A percentile compares a stretch with the other conserved stretches of the same genome.
phyloP scores from a whole-genome alignment of 2,113 vertebrate species.

The Hippolais icterina region DNA sequence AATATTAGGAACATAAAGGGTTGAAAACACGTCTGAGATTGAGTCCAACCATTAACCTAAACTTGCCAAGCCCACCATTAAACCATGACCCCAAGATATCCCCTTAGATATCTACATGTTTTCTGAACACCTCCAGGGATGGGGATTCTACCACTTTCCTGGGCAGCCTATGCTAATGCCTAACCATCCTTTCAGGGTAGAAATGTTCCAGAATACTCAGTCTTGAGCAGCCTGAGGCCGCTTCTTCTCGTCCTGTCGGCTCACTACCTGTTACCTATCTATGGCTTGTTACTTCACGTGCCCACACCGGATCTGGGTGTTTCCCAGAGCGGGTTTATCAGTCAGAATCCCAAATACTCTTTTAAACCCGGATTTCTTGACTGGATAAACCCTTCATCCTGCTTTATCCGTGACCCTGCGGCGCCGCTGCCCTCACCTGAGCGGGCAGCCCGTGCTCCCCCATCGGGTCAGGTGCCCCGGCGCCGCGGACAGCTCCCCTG shows the following conservation, averaged over 20 bases:
- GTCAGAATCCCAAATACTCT: not conserved
- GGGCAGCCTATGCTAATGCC: not conserved
- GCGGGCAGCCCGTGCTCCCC: not conserved
- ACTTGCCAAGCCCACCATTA: not conserved
- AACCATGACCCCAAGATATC: not conserved
- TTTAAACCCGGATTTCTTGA: not conserved
- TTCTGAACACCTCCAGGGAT: not conserved
- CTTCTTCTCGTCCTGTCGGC: too few relatives aligned
- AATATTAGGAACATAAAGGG: not conserved
- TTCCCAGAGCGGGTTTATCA: accelerated
- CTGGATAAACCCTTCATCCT: accelerated
- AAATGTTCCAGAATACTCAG: not conserved
- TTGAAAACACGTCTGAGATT: not conserved
- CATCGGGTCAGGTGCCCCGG: too few relatives aligned
- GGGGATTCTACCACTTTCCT: not conserved
- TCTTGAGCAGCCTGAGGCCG: not conserved
- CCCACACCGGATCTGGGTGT: not conserved
- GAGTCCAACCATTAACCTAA: not conserved
- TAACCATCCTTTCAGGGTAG: not conserved
- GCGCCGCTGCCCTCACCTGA: not conserved
- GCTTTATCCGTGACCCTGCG: not conserved
- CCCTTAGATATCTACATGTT: not conserved
- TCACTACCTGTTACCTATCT: not conserved
- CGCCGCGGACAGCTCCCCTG: not conserved
- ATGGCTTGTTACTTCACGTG: not conserved